Evolutionary conservation across 2,113 vertebrate species (phyloP).

Genomic region (Xenus cinereus): DNA sequence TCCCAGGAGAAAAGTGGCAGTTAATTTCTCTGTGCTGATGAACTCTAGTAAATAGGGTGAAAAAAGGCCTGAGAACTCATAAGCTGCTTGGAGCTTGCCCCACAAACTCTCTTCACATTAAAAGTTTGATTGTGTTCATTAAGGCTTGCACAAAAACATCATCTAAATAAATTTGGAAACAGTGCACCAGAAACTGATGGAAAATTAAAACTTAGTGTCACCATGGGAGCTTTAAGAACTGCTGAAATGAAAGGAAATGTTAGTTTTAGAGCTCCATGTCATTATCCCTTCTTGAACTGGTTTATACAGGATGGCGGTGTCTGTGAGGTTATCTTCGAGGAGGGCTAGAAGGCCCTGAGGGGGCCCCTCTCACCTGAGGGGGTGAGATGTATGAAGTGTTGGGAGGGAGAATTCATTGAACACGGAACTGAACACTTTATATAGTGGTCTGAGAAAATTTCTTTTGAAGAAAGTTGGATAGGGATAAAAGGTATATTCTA

Average conservation of each 20-base stretch:
- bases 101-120: neutral
- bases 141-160: neutral
- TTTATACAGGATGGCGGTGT: neutral
- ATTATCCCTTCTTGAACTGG: neutral
- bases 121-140: neutral
- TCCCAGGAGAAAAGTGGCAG: neutral
- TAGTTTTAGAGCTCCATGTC: neutral
- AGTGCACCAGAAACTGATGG: neutral
- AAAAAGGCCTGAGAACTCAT: neutral
- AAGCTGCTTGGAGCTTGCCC: neutral
- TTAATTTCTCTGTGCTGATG: neutral
- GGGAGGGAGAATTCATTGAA: neutral
- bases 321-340: neutral
- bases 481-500: neutral
- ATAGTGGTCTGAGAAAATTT: neutral
- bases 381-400: neutral
- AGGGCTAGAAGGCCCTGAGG: neutral
- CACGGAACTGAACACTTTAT: neutral
- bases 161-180: constrained; percentile 12
- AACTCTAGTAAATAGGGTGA: neutral
- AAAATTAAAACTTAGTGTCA: constrained; percentile 19
- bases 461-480: neutral
- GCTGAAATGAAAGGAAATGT: neutral
- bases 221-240: neutral
- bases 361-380: neutral